Evolutionary conservation across 2,797 vertebrate species (phyloP).

Genomic region (Prionace glauca): DNA sequence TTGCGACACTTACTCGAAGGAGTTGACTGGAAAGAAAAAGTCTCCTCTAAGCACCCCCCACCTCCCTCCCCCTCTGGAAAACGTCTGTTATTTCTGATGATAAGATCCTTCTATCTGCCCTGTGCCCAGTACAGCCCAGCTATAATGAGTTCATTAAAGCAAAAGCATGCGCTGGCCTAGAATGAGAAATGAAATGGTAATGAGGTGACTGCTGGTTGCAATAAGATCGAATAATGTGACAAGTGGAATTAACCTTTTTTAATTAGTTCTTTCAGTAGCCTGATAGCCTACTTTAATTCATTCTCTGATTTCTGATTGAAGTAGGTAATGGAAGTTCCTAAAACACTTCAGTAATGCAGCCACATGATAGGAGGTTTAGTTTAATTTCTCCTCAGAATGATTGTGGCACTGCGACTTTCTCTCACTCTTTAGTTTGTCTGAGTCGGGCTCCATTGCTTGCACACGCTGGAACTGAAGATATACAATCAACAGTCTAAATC

Average conservation of each 20-base stretch:
- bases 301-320: conserved; percentile 30
- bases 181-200: conserved; percentile 31
- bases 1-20: neutral
- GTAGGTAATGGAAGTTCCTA: conserved; percentile 32
- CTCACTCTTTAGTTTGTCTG: neutral
- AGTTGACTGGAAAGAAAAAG: neutral
- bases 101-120: conserved; percentile 28
- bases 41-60: neutral
- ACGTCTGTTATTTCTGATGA: conserved; percentile 23
- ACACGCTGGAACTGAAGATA: neutral
- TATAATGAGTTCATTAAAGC: conserved; percentile 27
- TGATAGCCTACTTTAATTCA: conserved; percentile 32
- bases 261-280: conserved; percentile 28
- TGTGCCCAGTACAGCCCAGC: neutral
- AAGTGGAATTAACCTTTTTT: conserved; percentile 38
- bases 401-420: neutral
- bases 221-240: conserved; percentile 36
- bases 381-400: neutral
- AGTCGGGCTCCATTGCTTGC: neutral
- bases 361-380: conserved; percentile 21
- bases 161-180: conserved; percentile 16
- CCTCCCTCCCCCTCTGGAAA: neutral
- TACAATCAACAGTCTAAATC: no score
- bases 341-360: neutral
- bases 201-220: conserved; percentile 35